Evolutionary conservation across 2,113 vertebrate species (phyloP).

Genomic region (Macaca mulatta): DNA sequence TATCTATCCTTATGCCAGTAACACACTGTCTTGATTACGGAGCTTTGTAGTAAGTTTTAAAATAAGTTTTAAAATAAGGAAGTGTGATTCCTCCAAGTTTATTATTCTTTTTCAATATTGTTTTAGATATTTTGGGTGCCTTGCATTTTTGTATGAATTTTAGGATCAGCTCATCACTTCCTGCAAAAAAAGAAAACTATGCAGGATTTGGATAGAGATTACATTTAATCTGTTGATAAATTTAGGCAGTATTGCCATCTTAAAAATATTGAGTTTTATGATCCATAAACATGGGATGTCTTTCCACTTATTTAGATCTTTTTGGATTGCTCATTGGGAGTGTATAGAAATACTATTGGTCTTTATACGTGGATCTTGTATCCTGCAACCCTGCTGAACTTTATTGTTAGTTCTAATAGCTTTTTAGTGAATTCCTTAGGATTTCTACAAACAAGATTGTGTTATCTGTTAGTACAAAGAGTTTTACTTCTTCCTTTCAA

Average conservation of each 20-base stretch:
- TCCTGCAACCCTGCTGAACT: background rate
- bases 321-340: background rate
- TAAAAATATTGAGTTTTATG: slow-evolving; percentile 14
- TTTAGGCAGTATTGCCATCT: background rate
- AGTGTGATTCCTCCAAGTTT: background rate
- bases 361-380: background rate
- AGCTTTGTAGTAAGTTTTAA: background rate
- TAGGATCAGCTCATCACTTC: background rate
- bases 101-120: slow-evolving; percentile 4
- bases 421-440: background rate
- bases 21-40: background rate
- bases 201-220: background rate
- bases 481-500: background rate
- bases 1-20: background rate
- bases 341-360: background rate
- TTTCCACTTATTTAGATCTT: background rate
- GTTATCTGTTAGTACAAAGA: background rate
- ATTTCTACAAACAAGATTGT: background rate
- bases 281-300: background rate
- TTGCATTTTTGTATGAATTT: background rate
- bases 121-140: background rate
- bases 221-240: background rate
- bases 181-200: background rate
- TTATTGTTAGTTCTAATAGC: background rate
- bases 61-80: slow-evolving; percentile 7